Percentiles rank a stretch among this genome's conserved stretches.
Conservation (phyloP, 2,888 invertebrate species). For the Carabus problematicus region DNA sequence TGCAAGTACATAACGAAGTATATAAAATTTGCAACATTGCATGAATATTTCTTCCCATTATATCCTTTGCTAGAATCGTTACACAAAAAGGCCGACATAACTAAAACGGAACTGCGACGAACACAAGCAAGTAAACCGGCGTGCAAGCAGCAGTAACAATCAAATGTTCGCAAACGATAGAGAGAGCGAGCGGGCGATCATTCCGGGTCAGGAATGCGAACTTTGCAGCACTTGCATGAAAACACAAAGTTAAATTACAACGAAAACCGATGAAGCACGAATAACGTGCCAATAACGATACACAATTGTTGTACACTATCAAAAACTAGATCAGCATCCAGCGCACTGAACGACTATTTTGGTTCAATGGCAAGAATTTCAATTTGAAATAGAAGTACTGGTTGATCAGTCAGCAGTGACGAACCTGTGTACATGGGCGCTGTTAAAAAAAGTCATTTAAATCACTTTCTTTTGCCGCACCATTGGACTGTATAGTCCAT, state of each 20-base stretch:
- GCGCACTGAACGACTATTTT: constrained; percentile 19
- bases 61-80: no score
- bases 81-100: no score
- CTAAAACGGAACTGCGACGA: no score
- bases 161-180: no score
- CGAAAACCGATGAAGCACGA: constrained; percentile 28
- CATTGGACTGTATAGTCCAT: constrained; percentile 13
- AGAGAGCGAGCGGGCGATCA: no score
- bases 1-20: no score
- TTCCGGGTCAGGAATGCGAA: constrained; percentile 4
- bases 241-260: constrained; percentile 32
- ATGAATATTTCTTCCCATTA: no score
- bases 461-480: constrained; percentile 28
- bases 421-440: constrained; percentile 17
- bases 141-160: no score
- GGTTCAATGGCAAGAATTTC: constrained; percentile 39
- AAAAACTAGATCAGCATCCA: constrained; percentile 31
- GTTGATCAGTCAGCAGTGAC: constrained; percentile 32
- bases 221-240: background rate
- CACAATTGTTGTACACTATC: constrained; percentile 27
- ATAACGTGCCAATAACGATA: constrained; percentile 38
- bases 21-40: no score
- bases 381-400: constrained; percentile 27
- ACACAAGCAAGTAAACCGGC: no score
- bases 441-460: constrained; percentile 37